These are phyloP conservation scores for Siderastrea radians DNA, from an alignment of 92 coral and sea anemone species.

Conservation along the genomic window DNA sequence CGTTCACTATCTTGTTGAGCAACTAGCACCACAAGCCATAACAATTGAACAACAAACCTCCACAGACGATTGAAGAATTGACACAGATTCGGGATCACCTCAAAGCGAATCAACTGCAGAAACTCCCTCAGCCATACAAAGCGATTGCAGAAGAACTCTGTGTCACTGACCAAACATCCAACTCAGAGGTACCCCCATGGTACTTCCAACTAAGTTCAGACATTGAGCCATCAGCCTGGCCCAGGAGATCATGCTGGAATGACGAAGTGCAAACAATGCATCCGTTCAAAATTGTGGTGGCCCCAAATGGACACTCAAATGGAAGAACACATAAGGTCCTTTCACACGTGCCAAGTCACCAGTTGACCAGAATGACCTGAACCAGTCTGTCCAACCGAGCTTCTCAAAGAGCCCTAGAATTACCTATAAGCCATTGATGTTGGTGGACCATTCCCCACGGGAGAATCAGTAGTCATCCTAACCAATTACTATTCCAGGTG, in stretches of 20 bases:
- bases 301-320: slow-evolving; percentile 55
- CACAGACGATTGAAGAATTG: slow-evolving; percentile 38
- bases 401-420: slow-evolving; percentile 53
- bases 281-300: slow-evolving; percentile 59
- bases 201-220: slow-evolving; percentile 48
- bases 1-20: slow-evolving; percentile 48
- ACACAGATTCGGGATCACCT: slow-evolving; percentile 26
- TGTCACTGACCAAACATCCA: slow-evolving; percentile 47
- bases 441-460: slow-evolving; percentile 78
- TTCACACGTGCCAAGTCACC: slow-evolving; percentile 54
- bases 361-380: slow-evolving; percentile 43
- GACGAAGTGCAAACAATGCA: slow-evolving; percentile 52
- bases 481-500: slow-evolving; percentile 70
- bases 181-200: slow-evolving; percentile 50
- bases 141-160: slow-evolving; percentile 45
- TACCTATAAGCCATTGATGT: slow-evolving; percentile 68
- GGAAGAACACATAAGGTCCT: slow-evolving; percentile 24
- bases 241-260: slow-evolving; percentile 69
- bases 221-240: slow-evolving; percentile 33
- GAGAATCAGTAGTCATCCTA: slow-evolving; percentile 33
- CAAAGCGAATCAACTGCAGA: slow-evolving; percentile 4
- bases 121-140: slow-evolving; percentile 46
- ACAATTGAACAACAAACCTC: slow-evolving; percentile 37
- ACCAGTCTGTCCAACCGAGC: slow-evolving; percentile 66
- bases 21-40: slow-evolving; percentile 58